A percentile compares a stretch with the other conserved stretches of the same genome.
These are phyloP conservation scores for Acanthisitta chloris DNA, from an alignment of 2,113 vertebrate genomes.

Conservation along the genomic window DNA sequence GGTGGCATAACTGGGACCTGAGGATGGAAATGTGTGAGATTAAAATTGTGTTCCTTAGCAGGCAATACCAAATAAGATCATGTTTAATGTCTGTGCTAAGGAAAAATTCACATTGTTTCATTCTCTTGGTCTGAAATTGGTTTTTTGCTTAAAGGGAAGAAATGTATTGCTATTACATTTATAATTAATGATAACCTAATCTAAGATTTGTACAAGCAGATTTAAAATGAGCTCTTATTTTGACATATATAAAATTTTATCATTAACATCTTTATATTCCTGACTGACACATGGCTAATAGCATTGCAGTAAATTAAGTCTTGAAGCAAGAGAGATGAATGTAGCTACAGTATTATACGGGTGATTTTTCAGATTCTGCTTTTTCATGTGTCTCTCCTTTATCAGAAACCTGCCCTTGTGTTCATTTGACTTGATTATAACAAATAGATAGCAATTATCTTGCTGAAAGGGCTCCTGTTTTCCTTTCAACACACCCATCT, in stretches of 20 bases:
- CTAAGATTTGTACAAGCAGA: constrained; percentile 37
- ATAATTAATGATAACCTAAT: constrained; percentile 62
- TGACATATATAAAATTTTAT: constrained; percentile 47
- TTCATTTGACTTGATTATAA: constrained; percentile 37
- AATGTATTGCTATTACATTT: constrained; percentile 31
- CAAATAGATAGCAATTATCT: constrained; percentile 12
- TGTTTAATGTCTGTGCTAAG: background rate
- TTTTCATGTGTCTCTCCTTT: constrained; percentile 16
- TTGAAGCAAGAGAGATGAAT: constrained; percentile 29
- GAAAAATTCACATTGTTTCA: constrained; percentile 1
- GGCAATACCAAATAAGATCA: background rate
- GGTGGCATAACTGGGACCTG: background rate
- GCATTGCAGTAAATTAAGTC: constrained; percentile 41
- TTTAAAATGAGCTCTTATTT: constrained; percentile 58
- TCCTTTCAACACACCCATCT: background rate
- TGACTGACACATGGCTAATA: constrained; percentile 57
- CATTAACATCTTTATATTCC: constrained; percentile 50
- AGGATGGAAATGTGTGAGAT: background rate
- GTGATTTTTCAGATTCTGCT: constrained; percentile 45
- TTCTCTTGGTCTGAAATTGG: background rate
- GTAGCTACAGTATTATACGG: constrained; percentile 8
- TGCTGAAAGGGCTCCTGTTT: background rate
- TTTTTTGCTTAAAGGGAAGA: constrained; percentile 44
- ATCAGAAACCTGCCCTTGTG: constrained; percentile 8
- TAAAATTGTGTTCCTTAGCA: background rate